Evolutionary conservation across 2,113 vertebrate species (phyloP).

Genomic region (Phalacrocorax pelagicus): DNA sequence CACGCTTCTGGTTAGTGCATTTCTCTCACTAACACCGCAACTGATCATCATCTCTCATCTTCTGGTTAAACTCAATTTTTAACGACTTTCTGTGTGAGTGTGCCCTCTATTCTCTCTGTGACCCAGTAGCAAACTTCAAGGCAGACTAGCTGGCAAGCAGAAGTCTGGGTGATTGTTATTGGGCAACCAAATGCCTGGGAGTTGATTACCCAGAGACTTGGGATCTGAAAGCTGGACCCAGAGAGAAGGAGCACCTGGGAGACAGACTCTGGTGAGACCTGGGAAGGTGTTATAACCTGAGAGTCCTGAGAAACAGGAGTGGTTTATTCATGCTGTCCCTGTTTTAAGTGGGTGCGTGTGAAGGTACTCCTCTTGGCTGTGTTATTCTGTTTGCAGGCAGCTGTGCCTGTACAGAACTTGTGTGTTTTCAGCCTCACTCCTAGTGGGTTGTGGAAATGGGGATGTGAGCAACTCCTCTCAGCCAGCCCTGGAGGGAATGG

Average conservation of each 20-base stretch:
- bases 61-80: background rate
- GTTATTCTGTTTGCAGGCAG: background rate
- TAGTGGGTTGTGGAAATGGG: background rate
- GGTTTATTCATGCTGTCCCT: background rate
- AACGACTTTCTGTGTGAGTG: background rate
- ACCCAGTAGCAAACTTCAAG: background rate
- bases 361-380: background rate
- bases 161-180: background rate
- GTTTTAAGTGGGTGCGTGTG: background rate
- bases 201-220: background rate
- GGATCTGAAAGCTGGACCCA: background rate
- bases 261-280: background rate
- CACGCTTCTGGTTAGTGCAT: background rate
- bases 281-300: background rate
- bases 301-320: background rate
- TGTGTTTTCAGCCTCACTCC: background rate
- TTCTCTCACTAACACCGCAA: background rate
- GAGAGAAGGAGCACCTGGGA: background rate
- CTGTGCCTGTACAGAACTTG: too few relatives aligned
- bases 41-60: background rate
- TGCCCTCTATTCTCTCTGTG: accelerated
- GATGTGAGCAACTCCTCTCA: background rate
- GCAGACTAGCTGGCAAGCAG: background rate
- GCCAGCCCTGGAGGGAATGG: accelerated
- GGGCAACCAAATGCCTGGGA: background rate